Base-by-base conservation (phyloP, 2,113 vertebrate species). In the Python bivittatus region DNA sequence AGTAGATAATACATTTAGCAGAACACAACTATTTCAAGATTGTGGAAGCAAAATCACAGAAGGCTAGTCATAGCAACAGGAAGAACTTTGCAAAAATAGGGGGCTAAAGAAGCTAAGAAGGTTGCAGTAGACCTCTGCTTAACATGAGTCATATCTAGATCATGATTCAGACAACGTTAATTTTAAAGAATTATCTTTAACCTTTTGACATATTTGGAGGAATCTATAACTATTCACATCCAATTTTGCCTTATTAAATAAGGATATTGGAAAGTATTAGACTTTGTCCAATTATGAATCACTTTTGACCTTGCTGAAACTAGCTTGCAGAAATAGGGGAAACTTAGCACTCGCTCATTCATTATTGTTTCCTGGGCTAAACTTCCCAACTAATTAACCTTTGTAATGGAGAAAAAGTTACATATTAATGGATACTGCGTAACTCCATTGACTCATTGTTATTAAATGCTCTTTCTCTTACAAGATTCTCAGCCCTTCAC, bases 331-430 rank as follows among this genome's bases (percentile, higher is more conserved):
- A 91, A 91, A 94, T 92, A 44, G 38, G 94, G 25, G 92, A 94
- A 13, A 68, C 53, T 94, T 93, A 94, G 92, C 86, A 52, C 42
- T 72, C 84, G 88, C 61, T 96, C 53, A 84, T 95, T 96, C 93
- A 60, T 92, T 89, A 91, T 95, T 90, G 64, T 92, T 93, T 96
- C 96, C 93, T 93, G 90, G 92, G 92, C 93, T 96, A 95, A 88
- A 91, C 96, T 96, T 96, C 89, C 93, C 91, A 96, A 33, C 90
- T 96, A 96, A 97, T 97, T 96, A 96, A 97, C 96, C 95, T 97
- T 95, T 88, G 93, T 93, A 92, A 86, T 96, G 87, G 44, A 95
- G 93, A 95, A 95, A 79, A 95, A 95, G 52, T 94, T 95, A 93
- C 92, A 53, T 68, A 83, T 91, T 95, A 95, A 90, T 90, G 54